phyloP scores from a whole-genome alignment of 1,140 invertebrate species.

The Macrotrachela quadricornifera region DNA sequence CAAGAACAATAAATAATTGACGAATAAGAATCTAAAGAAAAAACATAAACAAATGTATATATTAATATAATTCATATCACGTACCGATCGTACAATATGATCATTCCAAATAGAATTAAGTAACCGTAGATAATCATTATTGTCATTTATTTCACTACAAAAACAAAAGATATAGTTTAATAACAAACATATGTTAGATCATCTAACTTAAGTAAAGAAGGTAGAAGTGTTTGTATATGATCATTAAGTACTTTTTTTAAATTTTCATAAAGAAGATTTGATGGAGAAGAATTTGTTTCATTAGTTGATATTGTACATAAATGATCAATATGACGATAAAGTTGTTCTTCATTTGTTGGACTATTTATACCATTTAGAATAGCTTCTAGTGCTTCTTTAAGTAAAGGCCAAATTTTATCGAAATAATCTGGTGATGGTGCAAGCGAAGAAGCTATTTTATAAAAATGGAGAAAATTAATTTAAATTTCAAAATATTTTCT shows the following conservation, averaged over 20 bases:
- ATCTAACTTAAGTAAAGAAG: not conserved
- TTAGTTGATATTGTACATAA: conserved; percentile 3
- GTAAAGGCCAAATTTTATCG: not conserved
- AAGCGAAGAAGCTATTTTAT: not conserved
- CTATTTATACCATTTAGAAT: conserved; percentile 1
- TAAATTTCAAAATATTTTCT: not conserved
- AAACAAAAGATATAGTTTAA: not conserved
- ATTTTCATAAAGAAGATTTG: not conserved
- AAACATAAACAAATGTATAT: too few relatives aligned
- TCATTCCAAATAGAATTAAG: conserved; percentile 1
- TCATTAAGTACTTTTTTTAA: conserved; percentile 2
- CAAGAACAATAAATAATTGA: conserved; percentile 7
- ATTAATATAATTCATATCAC: too few relatives aligned
- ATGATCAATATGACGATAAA: conserved; percentile 5
- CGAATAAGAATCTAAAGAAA: conserved; percentile 5
- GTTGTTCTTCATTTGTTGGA: conserved; percentile 1
- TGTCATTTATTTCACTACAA: not conserved
- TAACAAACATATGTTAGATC: not conserved
- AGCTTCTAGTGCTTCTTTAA: conserved; percentile 4
- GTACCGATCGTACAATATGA: not conserved
- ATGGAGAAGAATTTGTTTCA: not conserved
- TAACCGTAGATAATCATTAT: not conserved
- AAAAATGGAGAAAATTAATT: not conserved
- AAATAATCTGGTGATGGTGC: not conserved
- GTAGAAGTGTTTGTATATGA: not conserved